phyloP scores from a whole-genome alignment of 2,888 invertebrate species.

The Oscheius sp. region DNA sequence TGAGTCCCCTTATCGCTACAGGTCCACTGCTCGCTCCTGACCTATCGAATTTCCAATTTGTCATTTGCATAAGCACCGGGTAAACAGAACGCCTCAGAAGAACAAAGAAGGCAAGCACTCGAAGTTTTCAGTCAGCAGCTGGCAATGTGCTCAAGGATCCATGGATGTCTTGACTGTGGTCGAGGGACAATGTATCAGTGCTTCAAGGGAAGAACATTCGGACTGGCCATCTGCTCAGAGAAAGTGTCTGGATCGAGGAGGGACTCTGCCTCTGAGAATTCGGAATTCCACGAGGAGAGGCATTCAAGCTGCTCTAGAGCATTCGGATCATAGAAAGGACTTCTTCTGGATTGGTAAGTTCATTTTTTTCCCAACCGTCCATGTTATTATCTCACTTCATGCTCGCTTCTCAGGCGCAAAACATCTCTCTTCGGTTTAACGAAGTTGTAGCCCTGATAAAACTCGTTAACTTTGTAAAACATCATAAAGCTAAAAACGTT shows the following conservation, averaged over 20 bases:
- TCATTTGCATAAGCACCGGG: constrained; percentile 15
- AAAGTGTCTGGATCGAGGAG: constrained; percentile 54
- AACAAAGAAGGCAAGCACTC: not conserved
- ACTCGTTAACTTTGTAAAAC: too few relatives aligned
- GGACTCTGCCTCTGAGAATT: constrained; percentile 50
- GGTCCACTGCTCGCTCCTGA: not conserved
- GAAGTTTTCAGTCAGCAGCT: constrained; percentile 61
- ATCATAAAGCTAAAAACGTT: too few relatives aligned
- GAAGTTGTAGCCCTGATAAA: too few relatives aligned
- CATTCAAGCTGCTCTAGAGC: constrained; percentile 50
- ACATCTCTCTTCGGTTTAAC: too few relatives aligned
- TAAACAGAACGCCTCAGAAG: constrained; percentile 6
- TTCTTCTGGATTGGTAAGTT: constrained; percentile 66
- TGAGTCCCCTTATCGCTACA: not conserved
- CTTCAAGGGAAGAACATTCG: constrained; percentile 57
- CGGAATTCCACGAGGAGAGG: constrained; percentile 46
- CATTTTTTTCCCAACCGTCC: not conserved
- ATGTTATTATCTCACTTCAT: not conserved
- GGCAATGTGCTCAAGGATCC: constrained; percentile 65
- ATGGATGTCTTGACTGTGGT: constrained; percentile 65
- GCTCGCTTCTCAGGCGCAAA: too few relatives aligned
- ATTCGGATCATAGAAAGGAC: constrained; percentile 46
- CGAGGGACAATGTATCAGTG: constrained; percentile 60
- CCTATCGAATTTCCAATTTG: constrained; percentile 11
- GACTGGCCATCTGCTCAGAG: constrained; percentile 64